These are phyloP conservation scores for Anguilla pacifica DNA, from an alignment of 2,797 vertebrate genomes.

Conservation along the genomic window DNA sequence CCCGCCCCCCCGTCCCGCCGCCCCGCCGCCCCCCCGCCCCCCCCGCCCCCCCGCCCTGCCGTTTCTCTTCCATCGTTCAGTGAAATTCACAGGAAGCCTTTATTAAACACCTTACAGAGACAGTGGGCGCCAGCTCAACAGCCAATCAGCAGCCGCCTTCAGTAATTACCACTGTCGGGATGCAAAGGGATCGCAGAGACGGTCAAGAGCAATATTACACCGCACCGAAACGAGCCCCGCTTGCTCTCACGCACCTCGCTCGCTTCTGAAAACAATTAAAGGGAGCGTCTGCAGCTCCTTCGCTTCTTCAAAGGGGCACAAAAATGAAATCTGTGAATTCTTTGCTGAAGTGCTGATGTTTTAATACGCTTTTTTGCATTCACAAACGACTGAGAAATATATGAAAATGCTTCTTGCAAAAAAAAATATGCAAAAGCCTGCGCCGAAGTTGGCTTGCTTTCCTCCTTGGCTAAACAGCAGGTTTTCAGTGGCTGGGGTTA, in stretches of 20 bases:
- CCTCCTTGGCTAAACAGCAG: no score
- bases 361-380: no score
- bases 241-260: slow-evolving; percentile 6
- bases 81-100: not conserved
- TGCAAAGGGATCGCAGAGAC: not conserved
- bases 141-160: not conserved
- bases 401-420: no score
- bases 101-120: not conserved
- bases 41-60: not conserved
- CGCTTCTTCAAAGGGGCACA: not conserved
- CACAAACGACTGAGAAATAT: no score
- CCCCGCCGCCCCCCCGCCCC: not conserved
- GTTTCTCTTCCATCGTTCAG: not conserved
- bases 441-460: no score
- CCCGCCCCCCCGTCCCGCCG: no score
- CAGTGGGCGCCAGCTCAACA: not conserved
- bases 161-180: not conserved
- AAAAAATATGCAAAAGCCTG: no score
- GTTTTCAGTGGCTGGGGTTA: no score
- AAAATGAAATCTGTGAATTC: no score
- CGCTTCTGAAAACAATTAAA: not conserved
- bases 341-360: no score
- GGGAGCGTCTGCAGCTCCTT: no score
- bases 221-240: no score
- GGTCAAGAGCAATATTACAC: slow-evolving; percentile 18